Evolutionary conservation across 2,888 invertebrate genomes (phyloP).

Genomic region (Meta bourneti): DNA sequence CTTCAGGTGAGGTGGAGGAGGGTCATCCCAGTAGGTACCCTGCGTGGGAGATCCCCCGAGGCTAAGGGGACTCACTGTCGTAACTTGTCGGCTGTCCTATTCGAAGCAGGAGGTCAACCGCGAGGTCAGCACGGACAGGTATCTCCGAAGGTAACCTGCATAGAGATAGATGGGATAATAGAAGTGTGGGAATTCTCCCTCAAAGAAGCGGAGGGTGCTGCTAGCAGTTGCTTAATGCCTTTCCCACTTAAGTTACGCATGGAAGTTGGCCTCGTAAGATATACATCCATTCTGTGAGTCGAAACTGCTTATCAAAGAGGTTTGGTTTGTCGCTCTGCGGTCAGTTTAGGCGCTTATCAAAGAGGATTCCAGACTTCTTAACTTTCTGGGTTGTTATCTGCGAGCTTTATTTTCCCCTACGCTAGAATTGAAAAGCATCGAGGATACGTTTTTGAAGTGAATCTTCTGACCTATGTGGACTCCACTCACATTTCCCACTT

Average conservation of each 20-base stretch:
- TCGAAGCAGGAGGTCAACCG: background rate
- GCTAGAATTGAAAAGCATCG: background rate
- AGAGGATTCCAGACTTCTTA: background rate
- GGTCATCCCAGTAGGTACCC: conserved; percentile 7
- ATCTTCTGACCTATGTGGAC: too few relatives aligned
- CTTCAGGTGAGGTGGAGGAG: background rate
- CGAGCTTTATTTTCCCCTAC: background rate
- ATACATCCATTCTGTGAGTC: too few relatives aligned
- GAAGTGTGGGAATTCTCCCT: conserved; percentile 40
- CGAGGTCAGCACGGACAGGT: conserved; percentile 48
- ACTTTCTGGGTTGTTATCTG: background rate
- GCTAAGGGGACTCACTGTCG: conserved; percentile 37
- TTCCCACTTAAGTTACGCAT: conserved; percentile 36
- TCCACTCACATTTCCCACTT: too few relatives aligned
- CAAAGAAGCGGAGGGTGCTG: background rate
- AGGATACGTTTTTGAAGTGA: too few relatives aligned
- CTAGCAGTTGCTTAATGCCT: background rate
- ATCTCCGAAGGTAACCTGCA: conserved; percentile 24
- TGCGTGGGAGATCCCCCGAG: conserved; percentile 64
- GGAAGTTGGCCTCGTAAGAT: background rate
- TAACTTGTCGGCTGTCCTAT: conserved; percentile 70
- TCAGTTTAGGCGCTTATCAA: background rate
- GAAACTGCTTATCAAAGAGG: too few relatives aligned
- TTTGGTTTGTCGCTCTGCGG: too few relatives aligned
- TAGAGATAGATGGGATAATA: conserved; percentile 38